Evolutionary conservation across 2,113 vertebrate genomes (phyloP).

Genomic region (Brachyhypopomus occidentalis): DNA sequence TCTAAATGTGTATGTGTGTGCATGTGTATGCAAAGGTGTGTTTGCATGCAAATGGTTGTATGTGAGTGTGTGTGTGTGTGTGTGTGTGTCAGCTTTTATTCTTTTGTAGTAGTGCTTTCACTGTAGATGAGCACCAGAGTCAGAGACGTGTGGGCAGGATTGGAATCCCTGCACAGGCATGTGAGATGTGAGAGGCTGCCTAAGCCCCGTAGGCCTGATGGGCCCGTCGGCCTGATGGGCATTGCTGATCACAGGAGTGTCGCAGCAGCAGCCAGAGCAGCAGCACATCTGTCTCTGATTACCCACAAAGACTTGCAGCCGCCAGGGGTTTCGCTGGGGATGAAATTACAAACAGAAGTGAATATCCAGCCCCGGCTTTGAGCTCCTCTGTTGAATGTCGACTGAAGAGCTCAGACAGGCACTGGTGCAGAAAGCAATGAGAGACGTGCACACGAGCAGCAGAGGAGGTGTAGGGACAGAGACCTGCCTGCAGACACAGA

Average conservation of each 20-base stretch:
- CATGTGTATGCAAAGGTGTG: no score
- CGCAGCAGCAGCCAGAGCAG: constrained; percentile 53
- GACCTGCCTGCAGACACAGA: no score
- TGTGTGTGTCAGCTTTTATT: no score
- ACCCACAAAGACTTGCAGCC: constrained; percentile 64
- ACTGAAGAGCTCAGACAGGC: not conserved
- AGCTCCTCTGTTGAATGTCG: constrained; percentile 28
- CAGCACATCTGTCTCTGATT: constrained; percentile 74
- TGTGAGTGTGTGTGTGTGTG: no score
- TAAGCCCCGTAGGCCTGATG: not conserved
- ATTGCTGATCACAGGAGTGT: constrained; percentile 30
- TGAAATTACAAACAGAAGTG: constrained; percentile 72
- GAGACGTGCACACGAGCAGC: no score
- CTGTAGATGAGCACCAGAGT: no score
- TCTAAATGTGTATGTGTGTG: no score
- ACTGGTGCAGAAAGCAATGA: no score
- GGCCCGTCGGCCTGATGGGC: constrained; percentile 24
- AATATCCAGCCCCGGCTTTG: constrained; percentile 47
- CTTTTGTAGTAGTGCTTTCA: no score
- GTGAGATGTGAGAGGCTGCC: constrained; percentile 27
- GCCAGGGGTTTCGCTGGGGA: constrained; percentile 60
- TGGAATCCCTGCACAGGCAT: not conserved
- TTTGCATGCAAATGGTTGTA: no score
- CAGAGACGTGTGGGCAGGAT: no score
- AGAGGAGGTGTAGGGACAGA: no score